Conservation (phyloP, 2,888 invertebrate species). For the Caradrina kadenii region DNA sequence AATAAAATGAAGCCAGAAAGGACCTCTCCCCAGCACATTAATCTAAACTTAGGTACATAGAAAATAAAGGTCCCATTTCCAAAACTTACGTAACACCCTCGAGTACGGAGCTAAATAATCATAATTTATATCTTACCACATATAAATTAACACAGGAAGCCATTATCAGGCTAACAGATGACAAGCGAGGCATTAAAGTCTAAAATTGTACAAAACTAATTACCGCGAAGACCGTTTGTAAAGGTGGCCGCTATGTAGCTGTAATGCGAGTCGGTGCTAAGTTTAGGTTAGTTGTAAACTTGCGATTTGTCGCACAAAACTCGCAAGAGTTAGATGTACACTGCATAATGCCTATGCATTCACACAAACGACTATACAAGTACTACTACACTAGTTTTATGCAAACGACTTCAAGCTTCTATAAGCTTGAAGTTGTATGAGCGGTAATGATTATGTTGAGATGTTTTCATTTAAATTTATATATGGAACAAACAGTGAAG, state of each 20-base stretch:
- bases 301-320: slow-evolving; percentile 58
- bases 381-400: too few relatives aligned
- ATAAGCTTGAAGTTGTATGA: too few relatives aligned
- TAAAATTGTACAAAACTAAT: slow-evolving; percentile 86
- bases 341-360: too few relatives aligned
- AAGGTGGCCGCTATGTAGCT: slow-evolving; percentile 61
- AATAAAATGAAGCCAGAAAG: slow-evolving; percentile 49
- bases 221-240: slow-evolving; percentile 74
- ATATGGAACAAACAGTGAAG: too few relatives aligned
- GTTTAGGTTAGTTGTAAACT: slow-evolving; percentile 49
- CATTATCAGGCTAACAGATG: slow-evolving; percentile 78
- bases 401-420: too few relatives aligned
- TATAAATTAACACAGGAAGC: slow-evolving; percentile 83
- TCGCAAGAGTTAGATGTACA: slow-evolving; percentile 6
- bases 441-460: too few relatives aligned
- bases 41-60: slow-evolving; percentile 55
- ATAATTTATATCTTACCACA: slow-evolving; percentile 75
- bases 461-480: too few relatives aligned
- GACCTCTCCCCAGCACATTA: slow-evolving; percentile 40
- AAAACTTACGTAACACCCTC: slow-evolving; percentile 48
- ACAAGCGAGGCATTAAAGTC: slow-evolving; percentile 80
- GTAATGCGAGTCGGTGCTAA: slow-evolving; percentile 51
- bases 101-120: slow-evolving; percentile 68
- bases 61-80: slow-evolving; percentile 52
- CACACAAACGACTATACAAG: too few relatives aligned